phyloP scores from a whole-genome alignment of 1,140 invertebrate species.

The Nymphalis io region DNA sequence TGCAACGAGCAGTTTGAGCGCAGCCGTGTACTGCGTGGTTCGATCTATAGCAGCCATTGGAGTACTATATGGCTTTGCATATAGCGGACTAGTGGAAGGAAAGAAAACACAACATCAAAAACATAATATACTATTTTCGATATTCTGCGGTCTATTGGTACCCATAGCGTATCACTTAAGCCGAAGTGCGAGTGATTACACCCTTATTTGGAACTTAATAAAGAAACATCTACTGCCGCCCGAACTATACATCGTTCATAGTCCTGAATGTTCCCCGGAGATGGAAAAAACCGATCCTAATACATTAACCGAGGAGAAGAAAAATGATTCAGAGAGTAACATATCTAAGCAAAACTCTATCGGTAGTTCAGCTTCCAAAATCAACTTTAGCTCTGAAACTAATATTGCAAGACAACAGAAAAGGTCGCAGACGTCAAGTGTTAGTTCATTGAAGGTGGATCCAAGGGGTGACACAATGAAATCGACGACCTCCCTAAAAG shows the following conservation, averaged over 20 bases:
- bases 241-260: constrained; percentile 82
- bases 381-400: constrained; percentile 78
- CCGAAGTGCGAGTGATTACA: constrained; percentile 94
- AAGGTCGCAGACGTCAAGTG: constrained; percentile 73
- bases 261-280: constrained; percentile 67
- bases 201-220: constrained; percentile 92
- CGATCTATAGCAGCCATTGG: constrained; percentile 90
- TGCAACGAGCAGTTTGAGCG: constrained; percentile 93
- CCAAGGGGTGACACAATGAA: constrained; percentile 76
- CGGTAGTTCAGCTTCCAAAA: constrained; percentile 77
- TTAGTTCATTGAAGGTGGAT: constrained; percentile 80
- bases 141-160: constrained; percentile 95
- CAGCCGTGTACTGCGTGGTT: constrained; percentile 91
- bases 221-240: constrained; percentile 88
- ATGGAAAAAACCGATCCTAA: constrained; percentile 62
- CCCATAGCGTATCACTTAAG: constrained; percentile 96
- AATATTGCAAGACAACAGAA: constrained; percentile 77
- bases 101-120: constrained; percentile 91
- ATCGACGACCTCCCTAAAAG: constrained; percentile 75
- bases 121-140: constrained; percentile 92
- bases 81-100: constrained; percentile 88
- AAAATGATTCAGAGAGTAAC: constrained; percentile 78
- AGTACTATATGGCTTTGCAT: constrained; percentile 94
- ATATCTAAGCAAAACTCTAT: constrained; percentile 79
- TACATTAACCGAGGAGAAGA: constrained; percentile 67